Evolutionary conservation across 2,113 vertebrate species (phyloP).

Genomic region (Nerophis ophidion): DNA sequence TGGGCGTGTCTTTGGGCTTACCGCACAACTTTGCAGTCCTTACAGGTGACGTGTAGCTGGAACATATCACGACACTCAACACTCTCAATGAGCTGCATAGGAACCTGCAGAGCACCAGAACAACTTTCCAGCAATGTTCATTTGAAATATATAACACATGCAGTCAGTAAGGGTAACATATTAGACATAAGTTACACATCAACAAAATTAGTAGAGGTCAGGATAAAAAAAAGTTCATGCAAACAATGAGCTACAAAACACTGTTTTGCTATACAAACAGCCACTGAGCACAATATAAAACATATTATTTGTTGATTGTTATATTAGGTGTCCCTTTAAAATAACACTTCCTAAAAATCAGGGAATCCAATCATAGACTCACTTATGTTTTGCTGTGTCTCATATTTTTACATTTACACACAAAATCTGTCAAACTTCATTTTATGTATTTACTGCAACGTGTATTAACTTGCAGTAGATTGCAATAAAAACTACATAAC

Average conservation of each 20-base stretch:
- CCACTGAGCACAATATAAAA: not conserved
- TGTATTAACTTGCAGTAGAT: too few relatives aligned
- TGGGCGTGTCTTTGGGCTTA: conserved; percentile 44
- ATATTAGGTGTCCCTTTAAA: conserved; percentile 12
- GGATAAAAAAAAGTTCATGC: conserved; percentile 14
- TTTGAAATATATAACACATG: conserved; percentile 26
- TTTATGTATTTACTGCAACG: too few relatives aligned
- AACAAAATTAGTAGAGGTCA: conserved; percentile 22
- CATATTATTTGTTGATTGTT: not conserved
- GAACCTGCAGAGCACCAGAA: conserved; percentile 73
- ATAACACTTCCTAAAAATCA: conserved; percentile 17
- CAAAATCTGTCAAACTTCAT: not conserved
- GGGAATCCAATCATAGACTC: conserved; percentile 7
- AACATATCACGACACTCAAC: conserved; percentile 96
- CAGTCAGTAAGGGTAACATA: conserved; percentile 28
- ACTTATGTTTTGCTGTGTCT: conserved; percentile 5
- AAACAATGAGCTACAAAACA: conserved; percentile 8
- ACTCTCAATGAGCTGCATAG: conserved; percentile 90
- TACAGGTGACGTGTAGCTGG: conserved; percentile 95
- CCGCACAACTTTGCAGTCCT: conserved; percentile 98
- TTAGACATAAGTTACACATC: not conserved
- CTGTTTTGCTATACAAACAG: not conserved
- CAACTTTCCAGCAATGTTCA: not conserved
- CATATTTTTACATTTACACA: conserved; percentile 20
- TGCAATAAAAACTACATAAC: too few relatives aligned